Evolutionary conservation across 2,888 invertebrate genomes (phyloP).

Genomic region (Sminthurides aquaticus): DNA sequence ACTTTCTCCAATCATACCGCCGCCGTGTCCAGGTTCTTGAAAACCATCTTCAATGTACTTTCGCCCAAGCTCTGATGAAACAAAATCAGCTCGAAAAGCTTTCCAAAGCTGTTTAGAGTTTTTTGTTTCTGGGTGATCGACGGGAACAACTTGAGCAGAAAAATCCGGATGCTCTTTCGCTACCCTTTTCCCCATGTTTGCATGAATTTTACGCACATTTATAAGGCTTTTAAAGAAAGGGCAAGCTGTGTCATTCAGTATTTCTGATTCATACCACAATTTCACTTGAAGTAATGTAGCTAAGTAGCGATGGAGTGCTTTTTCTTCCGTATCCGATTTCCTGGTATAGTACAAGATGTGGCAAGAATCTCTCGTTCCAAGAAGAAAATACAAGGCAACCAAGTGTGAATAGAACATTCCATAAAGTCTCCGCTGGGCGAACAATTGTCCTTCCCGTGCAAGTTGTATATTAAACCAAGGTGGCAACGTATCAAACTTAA

Average conservation of each 20-base stretch:
- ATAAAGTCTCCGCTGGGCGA: slow-evolving; percentile 48
- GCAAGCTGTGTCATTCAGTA: slow-evolving; percentile 46
- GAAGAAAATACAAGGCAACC: slow-evolving; percentile 47
- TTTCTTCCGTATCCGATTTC: slow-evolving; percentile 49
- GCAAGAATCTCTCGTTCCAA: slow-evolving; percentile 48
- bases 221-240: slow-evolving; percentile 47
- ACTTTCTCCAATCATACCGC: neutral
- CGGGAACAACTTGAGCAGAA: neutral
- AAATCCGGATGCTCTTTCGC: slow-evolving; percentile 23
- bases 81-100: neutral
- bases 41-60: neutral
- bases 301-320: slow-evolving; percentile 50
- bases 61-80: neutral
- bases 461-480: slow-evolving; percentile 49
- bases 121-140: neutral
- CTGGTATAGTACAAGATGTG: slow-evolving; percentile 50
- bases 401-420: slow-evolving; percentile 47
- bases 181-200: slow-evolving; percentile 48
- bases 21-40: neutral
- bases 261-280: slow-evolving; percentile 52
- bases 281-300: slow-evolving; percentile 49
- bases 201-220: slow-evolving; percentile 49
- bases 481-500: slow-evolving; percentile 44
- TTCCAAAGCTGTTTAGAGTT: neutral
- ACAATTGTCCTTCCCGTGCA: slow-evolving; percentile 49